Evolutionary conservation across 1,140 invertebrate genomes (phyloP), one percentile per base, ranked within the genome.

Genomic region (Heliconius himera): DNA sequence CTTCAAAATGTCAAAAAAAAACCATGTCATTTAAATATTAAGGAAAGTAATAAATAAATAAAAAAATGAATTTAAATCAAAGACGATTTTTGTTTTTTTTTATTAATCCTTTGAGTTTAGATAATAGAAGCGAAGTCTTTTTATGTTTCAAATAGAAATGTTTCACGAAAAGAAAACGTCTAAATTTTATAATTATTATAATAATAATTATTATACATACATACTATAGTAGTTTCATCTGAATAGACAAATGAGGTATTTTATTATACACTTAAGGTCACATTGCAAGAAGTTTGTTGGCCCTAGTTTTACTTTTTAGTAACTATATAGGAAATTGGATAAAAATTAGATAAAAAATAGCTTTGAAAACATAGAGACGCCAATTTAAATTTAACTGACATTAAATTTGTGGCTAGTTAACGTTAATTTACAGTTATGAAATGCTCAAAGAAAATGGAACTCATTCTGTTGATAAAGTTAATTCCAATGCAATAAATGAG

Each of bases 171-270:
- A 46, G 41, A 16, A 46, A 60, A 66, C 9, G 11, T 29, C 60
- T 29, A 66, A n/a, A 3, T 22, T 66, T 26, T 66, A 26, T 66
- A 66, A 66, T 66, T 29, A 29, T 11, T 66, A 29, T 13, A 29
- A 66, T 66, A 56, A 56, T 46, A 5, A 46, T 46, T 16, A 66
- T 66, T 66, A 66, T 66, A 66, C 60, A 66, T 66, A 66, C 9
- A 29, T 29, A 60, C n/a, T 60, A 60, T 16, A 66, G 13, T 26
- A 26, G 26, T 26, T 66, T 29, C 60, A 66, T 66, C 22, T 26
- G 26, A 26, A 66, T 66, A 66, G 60, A 66, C 22, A 29, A 66
- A 66, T 66, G 60, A 66, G 60, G 60, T 66, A 66, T 66, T 66
- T 22, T 29, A 66, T 46, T 46, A 46, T 46, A 13, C 8, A 13